Conservation (phyloP, 30 jellyfish, hydroid and myxozoan species). For the Pelagia noctiluca region DNA sequence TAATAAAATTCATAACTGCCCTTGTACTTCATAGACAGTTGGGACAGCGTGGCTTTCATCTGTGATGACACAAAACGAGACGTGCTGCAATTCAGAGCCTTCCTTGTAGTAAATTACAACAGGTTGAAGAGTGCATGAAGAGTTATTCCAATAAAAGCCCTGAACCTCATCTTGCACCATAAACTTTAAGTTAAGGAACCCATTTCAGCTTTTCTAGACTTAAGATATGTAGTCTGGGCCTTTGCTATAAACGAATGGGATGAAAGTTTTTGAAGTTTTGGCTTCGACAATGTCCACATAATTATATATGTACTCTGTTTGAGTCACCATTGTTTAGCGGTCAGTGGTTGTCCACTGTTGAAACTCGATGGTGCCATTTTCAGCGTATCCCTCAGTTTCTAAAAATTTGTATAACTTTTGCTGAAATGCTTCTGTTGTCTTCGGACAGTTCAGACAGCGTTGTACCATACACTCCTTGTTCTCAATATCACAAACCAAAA, state of each 20-base stretch:
- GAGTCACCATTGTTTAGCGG: conserved; percentile 31
- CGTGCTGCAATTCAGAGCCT: no score
- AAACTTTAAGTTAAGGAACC: no score
- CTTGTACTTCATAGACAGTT: no score
- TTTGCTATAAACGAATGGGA: conserved; percentile 76
- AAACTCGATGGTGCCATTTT: conserved; percentile 16
- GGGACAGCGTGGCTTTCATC: no score
- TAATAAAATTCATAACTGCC: no score
- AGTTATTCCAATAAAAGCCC: no score
- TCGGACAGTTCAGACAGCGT: conserved; percentile 16
- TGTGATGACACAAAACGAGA: no score
- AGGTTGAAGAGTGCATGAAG: no score
- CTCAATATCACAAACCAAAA: conserved; percentile 25
- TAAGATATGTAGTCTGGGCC: conserved; percentile 47
- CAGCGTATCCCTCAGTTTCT: conserved; percentile 17
- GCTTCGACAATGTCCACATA: conserved; percentile 25
- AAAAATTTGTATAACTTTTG: conserved; percentile 1
- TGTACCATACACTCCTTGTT: conserved; percentile 16
- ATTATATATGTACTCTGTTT: background rate
- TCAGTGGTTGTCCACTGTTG: conserved; percentile 27
- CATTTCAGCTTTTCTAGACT: no score
- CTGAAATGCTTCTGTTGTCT: conserved; percentile 8
- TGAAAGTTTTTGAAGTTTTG: conserved; percentile 55
- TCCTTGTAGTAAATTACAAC: no score
- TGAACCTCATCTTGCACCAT: no score